Conservation (phyloP, 2,888 invertebrate species). For the Desoria tigrina region DNA sequence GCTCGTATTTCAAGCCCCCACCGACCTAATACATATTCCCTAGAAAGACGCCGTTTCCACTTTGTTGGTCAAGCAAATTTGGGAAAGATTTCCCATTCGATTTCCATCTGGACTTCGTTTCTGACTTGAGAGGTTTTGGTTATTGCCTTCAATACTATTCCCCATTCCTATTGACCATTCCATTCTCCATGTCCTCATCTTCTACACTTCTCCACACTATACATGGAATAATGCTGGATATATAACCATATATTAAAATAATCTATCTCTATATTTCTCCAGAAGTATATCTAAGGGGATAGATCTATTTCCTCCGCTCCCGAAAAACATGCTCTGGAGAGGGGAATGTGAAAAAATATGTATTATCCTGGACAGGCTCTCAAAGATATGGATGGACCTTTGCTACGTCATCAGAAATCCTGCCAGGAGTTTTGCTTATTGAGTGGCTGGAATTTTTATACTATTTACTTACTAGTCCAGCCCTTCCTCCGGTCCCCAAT, state of each 20-base stretch:
- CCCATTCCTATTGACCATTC: no score
- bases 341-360: constrained; percentile 38
- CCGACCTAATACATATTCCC: constrained; percentile 44
- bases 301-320: constrained; percentile 40
- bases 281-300: no score
- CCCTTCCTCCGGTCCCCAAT: neutral
- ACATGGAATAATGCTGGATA: no score
- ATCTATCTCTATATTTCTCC: no score
- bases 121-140: constrained; percentile 16
- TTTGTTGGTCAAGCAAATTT: constrained; percentile 54
- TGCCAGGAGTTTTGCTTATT: constrained; percentile 29
- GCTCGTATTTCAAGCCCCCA: no score
- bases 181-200: no score
- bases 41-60: constrained; percentile 47
- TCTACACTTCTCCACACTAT: no score
- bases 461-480: neutral
- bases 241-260: no score
- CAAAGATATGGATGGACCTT: constrained; percentile 2
- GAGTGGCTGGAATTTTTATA: constrained; percentile 11
- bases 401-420: constrained; percentile 48
- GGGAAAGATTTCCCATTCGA: constrained; percentile 52
- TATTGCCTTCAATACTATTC: no score
- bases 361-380: constrained; percentile 27
- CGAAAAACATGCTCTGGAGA: constrained; percentile 19
- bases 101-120: constrained; percentile 40